phyloP scores from a whole-genome alignment of 2,113 vertebrate species.

The Neolamprologus kungweensis region DNA sequence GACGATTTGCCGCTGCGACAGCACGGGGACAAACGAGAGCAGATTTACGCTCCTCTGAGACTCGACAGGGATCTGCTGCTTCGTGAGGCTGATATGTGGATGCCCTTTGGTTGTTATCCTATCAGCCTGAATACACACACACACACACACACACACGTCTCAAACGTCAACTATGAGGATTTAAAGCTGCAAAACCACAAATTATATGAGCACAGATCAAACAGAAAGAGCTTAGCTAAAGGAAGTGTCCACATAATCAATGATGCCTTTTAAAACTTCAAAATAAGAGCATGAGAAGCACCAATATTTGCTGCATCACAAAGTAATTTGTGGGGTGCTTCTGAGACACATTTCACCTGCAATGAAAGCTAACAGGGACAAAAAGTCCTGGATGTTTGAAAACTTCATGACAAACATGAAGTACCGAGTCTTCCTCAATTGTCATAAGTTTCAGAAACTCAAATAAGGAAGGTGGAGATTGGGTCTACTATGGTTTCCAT shows the following conservation, averaged over 20 bases:
- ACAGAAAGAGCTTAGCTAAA: background rate
- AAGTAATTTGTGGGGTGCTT: background rate
- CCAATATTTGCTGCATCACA: background rate
- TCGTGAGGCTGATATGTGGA: constrained; percentile 4
- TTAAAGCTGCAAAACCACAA: background rate
- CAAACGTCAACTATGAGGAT: background rate
- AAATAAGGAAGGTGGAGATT: background rate
- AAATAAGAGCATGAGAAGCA: background rate
- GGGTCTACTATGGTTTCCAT: background rate
- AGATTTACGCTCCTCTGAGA: constrained; percentile 33
- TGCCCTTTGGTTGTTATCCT: constrained; percentile 14
- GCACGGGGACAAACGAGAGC: constrained; percentile 1
- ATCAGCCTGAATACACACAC: background rate
- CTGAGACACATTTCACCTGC: background rate
- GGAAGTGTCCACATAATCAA: background rate
- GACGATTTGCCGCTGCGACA: background rate
- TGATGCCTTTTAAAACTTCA: background rate
- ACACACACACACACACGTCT: background rate
- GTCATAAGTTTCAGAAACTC: background rate
- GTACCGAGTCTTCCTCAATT: background rate
- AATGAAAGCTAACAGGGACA: background rate
- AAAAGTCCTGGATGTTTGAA: background rate
- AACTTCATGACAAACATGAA: background rate
- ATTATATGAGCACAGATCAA: background rate
- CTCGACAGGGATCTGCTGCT: background rate